These are phyloP conservation scores for Turdus rufiventris DNA, from an alignment of 2,113 vertebrate genomes.

Conservation along the genomic window DNA sequence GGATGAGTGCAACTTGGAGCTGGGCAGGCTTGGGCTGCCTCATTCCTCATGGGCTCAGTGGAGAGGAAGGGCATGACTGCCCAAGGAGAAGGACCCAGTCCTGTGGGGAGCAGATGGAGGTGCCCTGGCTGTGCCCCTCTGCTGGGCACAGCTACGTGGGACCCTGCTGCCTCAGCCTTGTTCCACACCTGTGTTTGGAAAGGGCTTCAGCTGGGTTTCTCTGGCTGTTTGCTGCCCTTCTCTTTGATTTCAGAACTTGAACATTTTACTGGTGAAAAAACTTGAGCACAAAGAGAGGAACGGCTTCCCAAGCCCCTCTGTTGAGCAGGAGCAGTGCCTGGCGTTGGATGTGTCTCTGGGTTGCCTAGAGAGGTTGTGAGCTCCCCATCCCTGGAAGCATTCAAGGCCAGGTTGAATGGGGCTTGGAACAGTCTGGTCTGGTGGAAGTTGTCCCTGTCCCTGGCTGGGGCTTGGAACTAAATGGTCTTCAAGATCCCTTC, in stretches of 20 bases:
- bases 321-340: background rate
- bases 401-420: background rate
- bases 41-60: accelerated
- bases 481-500: background rate
- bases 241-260: background rate
- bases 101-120: background rate
- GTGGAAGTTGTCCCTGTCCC: background rate
- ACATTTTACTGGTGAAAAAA: background rate
- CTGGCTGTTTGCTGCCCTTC: background rate
- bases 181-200: background rate
- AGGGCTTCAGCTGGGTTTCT: background rate
- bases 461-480: background rate
- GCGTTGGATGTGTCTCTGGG: background rate
- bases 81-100: background rate
- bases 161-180: background rate
- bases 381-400: background rate
- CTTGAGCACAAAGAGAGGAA: background rate
- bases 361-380: background rate
- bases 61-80: background rate
- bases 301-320: background rate
- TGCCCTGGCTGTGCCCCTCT: background rate
- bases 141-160: accelerated
- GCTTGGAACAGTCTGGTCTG: background rate
- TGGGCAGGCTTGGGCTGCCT: background rate
- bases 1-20: background rate